These are phyloP conservation scores for Characodon lateralis DNA, from an alignment of 2,797 vertebrate species.

Conservation along the genomic window DNA sequence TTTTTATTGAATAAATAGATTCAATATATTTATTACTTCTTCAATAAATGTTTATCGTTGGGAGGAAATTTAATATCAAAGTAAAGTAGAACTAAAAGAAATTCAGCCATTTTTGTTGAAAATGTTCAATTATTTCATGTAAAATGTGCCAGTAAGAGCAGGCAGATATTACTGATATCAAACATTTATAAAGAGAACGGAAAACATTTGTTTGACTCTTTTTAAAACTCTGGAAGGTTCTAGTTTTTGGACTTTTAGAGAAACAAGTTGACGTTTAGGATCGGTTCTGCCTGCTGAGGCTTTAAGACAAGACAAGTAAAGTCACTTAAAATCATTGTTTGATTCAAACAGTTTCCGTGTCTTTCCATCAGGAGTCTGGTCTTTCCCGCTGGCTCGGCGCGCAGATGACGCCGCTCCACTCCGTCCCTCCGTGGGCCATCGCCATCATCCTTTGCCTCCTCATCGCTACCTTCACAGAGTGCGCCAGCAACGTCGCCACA, in stretches of 20 bases:
- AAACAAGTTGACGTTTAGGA: neutral
- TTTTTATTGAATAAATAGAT: no score
- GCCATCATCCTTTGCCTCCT: slow-evolving; percentile 84
- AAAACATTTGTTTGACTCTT: neutral
- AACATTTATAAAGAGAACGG: no score
- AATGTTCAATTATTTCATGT: no score
- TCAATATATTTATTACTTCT: no score
- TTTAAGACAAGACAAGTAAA: no score
- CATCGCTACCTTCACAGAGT: slow-evolving; percentile 89
- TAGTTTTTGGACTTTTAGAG: neutral
- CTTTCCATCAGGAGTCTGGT: slow-evolving; percentile 84
- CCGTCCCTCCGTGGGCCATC: slow-evolving; percentile 84
- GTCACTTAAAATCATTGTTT: no score
- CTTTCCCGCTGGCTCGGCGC: slow-evolving; percentile 90
- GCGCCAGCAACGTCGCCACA: slow-evolving; percentile 93
- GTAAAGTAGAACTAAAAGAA: no score
- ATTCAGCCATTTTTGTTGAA: no score
- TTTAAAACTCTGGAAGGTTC: neutral
- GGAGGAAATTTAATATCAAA: no score
- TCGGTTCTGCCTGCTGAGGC: no score
- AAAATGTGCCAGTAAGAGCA: no score
- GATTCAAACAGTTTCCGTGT: neutral
- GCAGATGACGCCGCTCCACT: slow-evolving; percentile 88
- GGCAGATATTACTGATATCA: neutral
- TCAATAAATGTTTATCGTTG: no score